phyloP scores from a whole-genome alignment of 2,888 invertebrate genomes.

The Globia sparganii region DNA sequence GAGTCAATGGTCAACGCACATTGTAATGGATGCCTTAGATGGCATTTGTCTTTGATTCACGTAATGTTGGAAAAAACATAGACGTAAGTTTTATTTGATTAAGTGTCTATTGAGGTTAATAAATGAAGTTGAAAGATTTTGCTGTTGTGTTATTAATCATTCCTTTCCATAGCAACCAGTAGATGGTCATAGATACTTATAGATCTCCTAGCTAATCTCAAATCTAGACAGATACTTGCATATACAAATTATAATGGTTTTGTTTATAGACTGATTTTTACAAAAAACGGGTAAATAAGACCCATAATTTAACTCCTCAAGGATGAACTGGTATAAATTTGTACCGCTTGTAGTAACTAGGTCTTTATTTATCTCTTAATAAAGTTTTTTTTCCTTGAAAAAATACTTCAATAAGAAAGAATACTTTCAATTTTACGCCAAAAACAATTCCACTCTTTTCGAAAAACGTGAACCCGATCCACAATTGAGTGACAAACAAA shows the following conservation, averaged over 20 bases:
- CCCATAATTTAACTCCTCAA: neutral
- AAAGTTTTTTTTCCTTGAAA: neutral
- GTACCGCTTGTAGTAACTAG: neutral
- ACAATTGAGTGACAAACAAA: slow-evolving; percentile 47
- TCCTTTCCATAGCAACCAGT: neutral
- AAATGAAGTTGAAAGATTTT: neutral
- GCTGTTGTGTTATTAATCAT: too few relatives aligned
- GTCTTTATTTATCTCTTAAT: neutral
- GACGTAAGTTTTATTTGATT: neutral
- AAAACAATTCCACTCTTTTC: slow-evolving; percentile 1
- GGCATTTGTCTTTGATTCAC: slow-evolving; percentile 44
- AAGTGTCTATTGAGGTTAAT: neutral
- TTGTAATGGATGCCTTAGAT: slow-evolving; percentile 48
- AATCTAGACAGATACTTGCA: neutral
- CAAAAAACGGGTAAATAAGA: accelerated
- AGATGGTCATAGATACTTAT: neutral
- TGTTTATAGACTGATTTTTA: neutral
- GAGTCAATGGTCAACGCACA: slow-evolving; percentile 50
- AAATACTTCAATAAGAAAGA: neutral
- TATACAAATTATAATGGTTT: neutral
- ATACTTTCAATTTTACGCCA: neutral
- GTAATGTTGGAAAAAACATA: slow-evolving; percentile 1
- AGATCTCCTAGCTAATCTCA: neutral
- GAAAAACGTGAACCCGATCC: slow-evolving; percentile 31
- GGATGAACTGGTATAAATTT: neutral